Evolutionary conservation across 2,797 vertebrate genomes (phyloP), one percentile per base, ranked within the genome.

Genomic region (Psittacula echo): DNA sequence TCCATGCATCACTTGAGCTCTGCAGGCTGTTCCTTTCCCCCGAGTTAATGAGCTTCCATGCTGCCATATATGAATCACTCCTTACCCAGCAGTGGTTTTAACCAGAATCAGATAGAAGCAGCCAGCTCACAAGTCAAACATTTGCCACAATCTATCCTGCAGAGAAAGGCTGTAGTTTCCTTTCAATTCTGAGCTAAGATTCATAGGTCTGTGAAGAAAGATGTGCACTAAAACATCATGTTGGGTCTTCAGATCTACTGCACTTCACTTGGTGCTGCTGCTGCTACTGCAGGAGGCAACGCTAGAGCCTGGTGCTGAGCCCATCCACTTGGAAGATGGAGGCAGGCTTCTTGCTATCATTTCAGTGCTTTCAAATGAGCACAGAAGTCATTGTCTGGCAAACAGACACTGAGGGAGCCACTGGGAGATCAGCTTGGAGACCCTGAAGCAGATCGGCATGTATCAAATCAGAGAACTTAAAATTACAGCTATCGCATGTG

Each of bases 151-250:
- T 23, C 50, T 64, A 6, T 27, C 45, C 75, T 54, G 41, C 56
- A 80, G 61, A 65, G 54, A 68, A 54, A 86, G 75, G 64, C 47
- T 79, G 48, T 8, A 13, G 7, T 42, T 76, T 47, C 37, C 17
- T 51, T 42, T 82, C 70, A 65, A 0, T 80, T 85, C 64, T 64
- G 76, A 74, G 58, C 44, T 41, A 34, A 67, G 68, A 26, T 21
- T 58, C 61, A 4, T 3, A 56, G 58, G 9, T 78, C 51, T 61
- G 39, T 29, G 29, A 32, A 48, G 48, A 70, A 74, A 77, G 26
- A 29, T 6, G 5, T 0, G 1, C 44, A 27, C 58, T 48, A 51
- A 60, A 93, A 73, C 23, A 37, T 15, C 1, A 1, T 1, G 5
- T 29, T 71, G 58, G 58, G 44, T 64, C 64, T 87, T 75, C 53